Conservation (phyloP, 35 echinoderm and acorn worm species). For the Antedon bifida region DNA sequence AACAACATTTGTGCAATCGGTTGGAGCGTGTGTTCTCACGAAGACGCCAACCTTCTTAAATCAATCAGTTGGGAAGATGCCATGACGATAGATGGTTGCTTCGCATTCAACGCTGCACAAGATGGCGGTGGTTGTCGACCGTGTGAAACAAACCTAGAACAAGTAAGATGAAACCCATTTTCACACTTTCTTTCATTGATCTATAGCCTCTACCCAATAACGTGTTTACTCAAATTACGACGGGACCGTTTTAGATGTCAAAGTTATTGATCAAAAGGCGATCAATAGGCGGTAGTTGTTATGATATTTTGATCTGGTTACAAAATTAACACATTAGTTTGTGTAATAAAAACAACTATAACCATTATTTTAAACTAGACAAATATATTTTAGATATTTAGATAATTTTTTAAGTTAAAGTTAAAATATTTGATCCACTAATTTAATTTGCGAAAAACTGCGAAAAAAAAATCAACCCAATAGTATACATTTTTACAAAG, state of each 20-base stretch:
- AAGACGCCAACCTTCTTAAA: constrained; percentile 47
- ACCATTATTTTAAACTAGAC: no score
- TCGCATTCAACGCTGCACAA: constrained; percentile 77
- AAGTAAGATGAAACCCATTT: constrained; percentile 29
- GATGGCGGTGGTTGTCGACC: constrained; percentile 64
- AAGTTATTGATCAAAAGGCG: not conserved
- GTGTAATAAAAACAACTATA: no score
- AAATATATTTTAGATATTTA: no score
- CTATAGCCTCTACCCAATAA: not conserved
- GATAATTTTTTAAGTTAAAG: no score
- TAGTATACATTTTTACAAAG: no score
- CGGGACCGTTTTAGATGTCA: not conserved
- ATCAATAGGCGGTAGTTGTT: not conserved
- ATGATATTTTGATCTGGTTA: not conserved
- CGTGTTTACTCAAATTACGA: not conserved
- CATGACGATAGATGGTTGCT: constrained; percentile 48
- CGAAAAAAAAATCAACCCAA: no score
- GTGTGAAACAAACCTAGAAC: constrained; percentile 50
- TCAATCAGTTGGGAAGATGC: constrained; percentile 57
- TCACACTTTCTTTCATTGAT: not conserved
- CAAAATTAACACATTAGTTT: no score
- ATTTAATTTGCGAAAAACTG: no score
- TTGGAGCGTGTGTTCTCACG: constrained; percentile 78
- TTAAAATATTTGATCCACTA: no score
- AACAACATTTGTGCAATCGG: constrained; percentile 59